These are phyloP conservation scores for Ennomos fuscantarius DNA, from an alignment of 2,888 invertebrate species.

Conservation along the genomic window DNA sequence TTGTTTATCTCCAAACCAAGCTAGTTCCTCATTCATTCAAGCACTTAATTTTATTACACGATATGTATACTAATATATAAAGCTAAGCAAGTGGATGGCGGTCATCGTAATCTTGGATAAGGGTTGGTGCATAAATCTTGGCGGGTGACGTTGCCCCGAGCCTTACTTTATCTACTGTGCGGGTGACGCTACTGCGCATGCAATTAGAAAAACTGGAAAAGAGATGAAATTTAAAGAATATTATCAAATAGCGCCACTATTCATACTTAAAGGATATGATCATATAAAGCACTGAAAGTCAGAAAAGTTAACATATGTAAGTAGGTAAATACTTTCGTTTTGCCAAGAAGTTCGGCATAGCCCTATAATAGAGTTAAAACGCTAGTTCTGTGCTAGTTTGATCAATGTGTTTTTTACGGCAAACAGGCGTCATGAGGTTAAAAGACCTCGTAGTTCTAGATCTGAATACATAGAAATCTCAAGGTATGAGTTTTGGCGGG, in stretches of 20 bases:
- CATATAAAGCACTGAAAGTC: no score
- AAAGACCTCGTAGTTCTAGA: no score
- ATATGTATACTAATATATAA: conserved; percentile 52
- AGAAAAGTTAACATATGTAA: no score
- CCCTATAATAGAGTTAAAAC: no score
- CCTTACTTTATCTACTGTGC: conserved; percentile 84
- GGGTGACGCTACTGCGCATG: conserved; percentile 69
- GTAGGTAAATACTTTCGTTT: no score
- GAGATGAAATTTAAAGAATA: conserved; percentile 11
- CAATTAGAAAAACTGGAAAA: conserved; percentile 47
- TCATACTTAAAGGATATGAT: not conserved
- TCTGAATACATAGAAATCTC: no score
- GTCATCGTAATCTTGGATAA: conserved; percentile 85
- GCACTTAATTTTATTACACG: conserved; percentile 39
- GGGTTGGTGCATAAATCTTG: conserved; percentile 82
- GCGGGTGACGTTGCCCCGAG: conserved; percentile 75
- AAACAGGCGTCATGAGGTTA: no score
- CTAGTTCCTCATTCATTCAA: conserved; percentile 22
- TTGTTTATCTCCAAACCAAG: conserved; percentile 8
- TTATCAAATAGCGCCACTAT: not conserved
- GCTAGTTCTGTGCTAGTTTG: no score
- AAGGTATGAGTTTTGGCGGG: no score
- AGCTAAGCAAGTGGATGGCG: conserved; percentile 82
- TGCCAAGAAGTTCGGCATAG: no score
- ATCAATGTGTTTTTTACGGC: no score